These are phyloP conservation scores for Drosophila bifasciata DNA, from an alignment of 1,140 invertebrate genomes.

Conservation along the genomic window DNA sequence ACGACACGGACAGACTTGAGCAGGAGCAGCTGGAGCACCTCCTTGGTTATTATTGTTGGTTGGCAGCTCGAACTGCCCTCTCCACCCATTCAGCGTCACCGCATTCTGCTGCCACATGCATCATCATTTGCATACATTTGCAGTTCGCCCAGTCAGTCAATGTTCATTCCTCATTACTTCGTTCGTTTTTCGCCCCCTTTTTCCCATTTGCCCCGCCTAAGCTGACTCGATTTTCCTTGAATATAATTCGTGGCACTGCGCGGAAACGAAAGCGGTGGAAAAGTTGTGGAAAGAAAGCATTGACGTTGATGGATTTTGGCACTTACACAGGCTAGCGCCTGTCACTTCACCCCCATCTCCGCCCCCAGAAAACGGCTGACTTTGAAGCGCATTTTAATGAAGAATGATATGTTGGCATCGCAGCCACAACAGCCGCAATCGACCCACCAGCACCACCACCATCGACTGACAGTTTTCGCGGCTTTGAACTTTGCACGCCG, in stretches of 20 bases:
- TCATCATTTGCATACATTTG: constrained; percentile 83
- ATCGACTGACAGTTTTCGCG: constrained; percentile 78
- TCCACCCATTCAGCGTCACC: constrained; percentile 51
- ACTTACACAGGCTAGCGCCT: constrained; percentile 81
- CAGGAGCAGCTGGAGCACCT: constrained; percentile 10
- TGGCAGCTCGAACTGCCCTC: background rate
- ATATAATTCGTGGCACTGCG: constrained; percentile 68
- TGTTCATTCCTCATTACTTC: constrained; percentile 59
- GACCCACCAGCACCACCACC: constrained; percentile 30
- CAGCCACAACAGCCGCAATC: constrained; percentile 50
- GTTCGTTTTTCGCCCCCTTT: background rate
- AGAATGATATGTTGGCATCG: constrained; percentile 80
- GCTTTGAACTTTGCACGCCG: constrained; percentile 59
- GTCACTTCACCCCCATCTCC: constrained; percentile 55
- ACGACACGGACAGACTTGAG: background rate
- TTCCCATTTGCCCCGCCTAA: constrained; percentile 20
- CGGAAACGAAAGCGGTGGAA: constrained; percentile 16
- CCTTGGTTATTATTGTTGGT: constrained; percentile 67
- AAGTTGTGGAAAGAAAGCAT: constrained; percentile 43
- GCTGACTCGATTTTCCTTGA: constrained; percentile 76
- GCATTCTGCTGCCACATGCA: constrained; percentile 79
- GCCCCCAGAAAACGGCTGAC: constrained; percentile 50
- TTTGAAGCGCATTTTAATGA: constrained; percentile 82
- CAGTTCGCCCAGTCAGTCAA: constrained; percentile 66
- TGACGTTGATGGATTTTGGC: constrained; percentile 83